Evolutionary conservation across 2,888 invertebrate species (phyloP), one percentile per base, ranked within the genome.

Genomic region (Tromatobia lineatoria): DNA sequence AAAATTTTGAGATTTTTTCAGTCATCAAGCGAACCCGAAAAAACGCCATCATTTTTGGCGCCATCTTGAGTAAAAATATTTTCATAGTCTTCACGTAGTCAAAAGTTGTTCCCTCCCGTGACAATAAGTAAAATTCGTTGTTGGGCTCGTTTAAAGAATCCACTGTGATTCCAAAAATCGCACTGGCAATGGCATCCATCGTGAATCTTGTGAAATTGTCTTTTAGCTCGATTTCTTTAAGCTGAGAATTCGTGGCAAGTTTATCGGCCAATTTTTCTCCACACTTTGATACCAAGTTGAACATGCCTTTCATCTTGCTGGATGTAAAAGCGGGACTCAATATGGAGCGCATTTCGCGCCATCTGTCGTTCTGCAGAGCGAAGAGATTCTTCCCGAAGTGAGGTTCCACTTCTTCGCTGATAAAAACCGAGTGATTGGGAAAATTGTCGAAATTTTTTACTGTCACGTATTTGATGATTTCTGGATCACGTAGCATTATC

Each of bases 111-210:
- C 88, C 85, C 1, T 85, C 75, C 70, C 86, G 89, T n/a, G 93
- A 94, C 89, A 92, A 91, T n/a, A 86, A n/a, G 86, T 94, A 95
- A 89, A 95, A 95, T 57, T 95, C 94, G 85, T 95, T 95, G 7
- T 95, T 90, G 59, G 91, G 93, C 25, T 95, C 94, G 61, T 93
- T 93, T 11, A 95, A 83, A 0, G 95, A 95, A 89, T 96, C 94
- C 0, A 95, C 94, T 82, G 94, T 93, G 0, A 95, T 92, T 0
- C 95, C 95, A 86, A 95, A 95, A 0, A 95, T 95, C 3, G 94
- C 93, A 0, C 95, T 95, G 0, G 95, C 95, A 25, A 95, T 95
- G 20, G 95, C 95, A 89, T 96, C 96, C 89, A 94, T 95, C 0
- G 95, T 94, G 87, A 95, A 95, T 3, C 95, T 93, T 0, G 94